Evolutionary conservation across 2,113 vertebrate species (phyloP), one percentile per base, ranked within the genome.

Genomic region (Eleginops maclovinus): DNA sequence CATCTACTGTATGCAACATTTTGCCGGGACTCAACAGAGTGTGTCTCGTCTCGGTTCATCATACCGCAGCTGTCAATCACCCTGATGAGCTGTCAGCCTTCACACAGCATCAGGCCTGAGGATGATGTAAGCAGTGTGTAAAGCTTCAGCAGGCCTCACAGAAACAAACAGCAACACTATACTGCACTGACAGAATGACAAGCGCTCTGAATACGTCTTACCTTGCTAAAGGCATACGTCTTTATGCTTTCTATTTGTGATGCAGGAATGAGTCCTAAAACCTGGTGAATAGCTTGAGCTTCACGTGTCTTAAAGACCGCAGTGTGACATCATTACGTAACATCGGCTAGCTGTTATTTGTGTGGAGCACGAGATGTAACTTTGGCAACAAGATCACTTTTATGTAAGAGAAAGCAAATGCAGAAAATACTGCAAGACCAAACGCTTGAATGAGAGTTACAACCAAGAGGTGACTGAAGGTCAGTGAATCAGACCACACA

Each of bases 11-110:
- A 4, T 44, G 46, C 63, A 59, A 44, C 58, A 62, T 77, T 71
- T 17, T 40, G 22, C 50, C 17, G 8, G 3, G 40, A 60, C 59
- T 74, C 55, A 82, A 53, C 69, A 51, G 7, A 67, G 40, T 62
- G 31, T 19, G 36, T 19, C 47, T 72, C 10, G 9, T 44, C 28
- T 41, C 22, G 1, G 8, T 49, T 76, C 47, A 4, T 51, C 10
- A 49, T 54, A 13, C 66, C 60, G 75, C 76, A 82, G 40, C 74
- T 77, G 78, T 82, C 86, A 79, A 26, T 90, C 81, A 84, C 47
- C 15, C 9, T 55, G 70, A 83, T 2, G 72, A 62, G 59, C 56
- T 47, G 81, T 64, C 69, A 79, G 10, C 68, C 64, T 73, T 73
- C 58, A 74, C 65, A 26, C 49, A 1, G 36, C 41, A 28, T 56